These are phyloP conservation scores for Melieria picta DNA, from an alignment of 2,888 invertebrate species.

Conservation along the genomic window DNA sequence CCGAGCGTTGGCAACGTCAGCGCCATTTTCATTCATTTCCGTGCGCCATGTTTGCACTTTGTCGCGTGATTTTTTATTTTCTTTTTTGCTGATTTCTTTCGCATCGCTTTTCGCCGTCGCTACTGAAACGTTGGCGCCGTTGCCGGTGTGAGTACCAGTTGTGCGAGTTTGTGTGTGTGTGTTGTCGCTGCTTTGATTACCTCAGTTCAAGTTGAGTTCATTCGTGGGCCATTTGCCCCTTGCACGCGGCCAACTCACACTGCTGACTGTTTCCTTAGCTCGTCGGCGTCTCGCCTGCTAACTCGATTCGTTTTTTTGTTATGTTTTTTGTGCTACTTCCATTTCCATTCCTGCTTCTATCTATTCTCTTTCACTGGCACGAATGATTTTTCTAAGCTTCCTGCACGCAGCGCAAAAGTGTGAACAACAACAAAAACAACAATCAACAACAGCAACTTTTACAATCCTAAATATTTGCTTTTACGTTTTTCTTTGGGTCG, in stretches of 20 bases:
- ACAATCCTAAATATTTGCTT: slow-evolving; percentile 14
- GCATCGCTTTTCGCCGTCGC: not conserved
- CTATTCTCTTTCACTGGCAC: too few species aligned
- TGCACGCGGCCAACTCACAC: not conserved
- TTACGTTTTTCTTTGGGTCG: not conserved
- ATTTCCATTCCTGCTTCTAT: not conserved
- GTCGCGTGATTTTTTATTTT: slow-evolving; percentile 4
- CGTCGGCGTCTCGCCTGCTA: too few species aligned
- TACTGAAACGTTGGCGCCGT: not conserved
- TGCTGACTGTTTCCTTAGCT: not conserved
- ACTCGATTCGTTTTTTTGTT: not conserved
- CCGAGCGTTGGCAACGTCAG: not conserved
- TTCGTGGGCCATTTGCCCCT: not conserved
- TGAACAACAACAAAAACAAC: not conserved
- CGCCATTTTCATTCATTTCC: slow-evolving; percentile 15
- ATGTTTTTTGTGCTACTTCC: not conserved
- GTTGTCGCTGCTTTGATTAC: slow-evolving; percentile 33
- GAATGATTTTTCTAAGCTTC: too few species aligned
- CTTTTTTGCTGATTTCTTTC: not conserved
- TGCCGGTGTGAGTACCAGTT: too few species aligned
- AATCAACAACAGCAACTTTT: not conserved
- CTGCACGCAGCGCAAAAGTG: too few species aligned
- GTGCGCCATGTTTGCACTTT: slow-evolving; percentile 18
- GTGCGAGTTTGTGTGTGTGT: not conserved
- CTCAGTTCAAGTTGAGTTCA: slow-evolving; percentile 40